These are phyloP conservation scores for Craseonycteris thonglongyai DNA, from an alignment of 2,113 vertebrate genomes.

Conservation along the genomic window DNA sequence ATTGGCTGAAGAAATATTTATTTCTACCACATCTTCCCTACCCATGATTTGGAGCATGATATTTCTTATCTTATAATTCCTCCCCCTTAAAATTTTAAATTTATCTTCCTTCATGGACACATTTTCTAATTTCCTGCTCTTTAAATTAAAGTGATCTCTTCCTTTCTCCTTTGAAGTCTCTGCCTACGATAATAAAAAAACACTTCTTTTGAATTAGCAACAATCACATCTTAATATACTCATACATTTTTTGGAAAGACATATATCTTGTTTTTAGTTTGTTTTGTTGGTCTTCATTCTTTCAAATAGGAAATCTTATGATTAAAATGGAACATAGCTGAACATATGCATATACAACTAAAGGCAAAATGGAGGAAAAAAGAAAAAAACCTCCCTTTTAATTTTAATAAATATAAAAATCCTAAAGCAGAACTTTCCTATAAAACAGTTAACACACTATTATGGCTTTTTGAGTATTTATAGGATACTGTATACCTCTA, in stretches of 20 bases:
- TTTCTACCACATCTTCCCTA: not conserved
- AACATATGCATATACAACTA: not conserved
- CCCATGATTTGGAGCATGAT: not conserved
- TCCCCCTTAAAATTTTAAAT: not conserved
- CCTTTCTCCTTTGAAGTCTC: not conserved
- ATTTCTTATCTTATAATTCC: not conserved
- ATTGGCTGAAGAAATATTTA: not conserved
- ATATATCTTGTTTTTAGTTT: not conserved
- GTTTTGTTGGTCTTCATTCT: not conserved
- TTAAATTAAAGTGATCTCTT: not conserved
- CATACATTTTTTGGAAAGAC: not conserved
- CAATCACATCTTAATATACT: not conserved
- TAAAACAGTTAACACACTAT: not conserved
- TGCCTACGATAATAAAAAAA: not conserved
- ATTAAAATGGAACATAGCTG: constrained; percentile 9
- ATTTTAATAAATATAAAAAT: constrained; percentile 43
- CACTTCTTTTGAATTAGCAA: not conserved
- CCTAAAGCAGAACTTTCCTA: not conserved
- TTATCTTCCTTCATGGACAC: not conserved
- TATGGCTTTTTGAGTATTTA: constrained; percentile 10
- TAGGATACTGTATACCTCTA: constrained; percentile 21
- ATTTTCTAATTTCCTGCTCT: not conserved
- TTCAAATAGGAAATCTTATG: not conserved
- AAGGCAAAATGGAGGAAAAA: not conserved
- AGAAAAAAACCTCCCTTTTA: not conserved